These are phyloP conservation scores for Mesoligia furuncula DNA, from an alignment of 2,888 invertebrate species.

Conservation along the genomic window DNA sequence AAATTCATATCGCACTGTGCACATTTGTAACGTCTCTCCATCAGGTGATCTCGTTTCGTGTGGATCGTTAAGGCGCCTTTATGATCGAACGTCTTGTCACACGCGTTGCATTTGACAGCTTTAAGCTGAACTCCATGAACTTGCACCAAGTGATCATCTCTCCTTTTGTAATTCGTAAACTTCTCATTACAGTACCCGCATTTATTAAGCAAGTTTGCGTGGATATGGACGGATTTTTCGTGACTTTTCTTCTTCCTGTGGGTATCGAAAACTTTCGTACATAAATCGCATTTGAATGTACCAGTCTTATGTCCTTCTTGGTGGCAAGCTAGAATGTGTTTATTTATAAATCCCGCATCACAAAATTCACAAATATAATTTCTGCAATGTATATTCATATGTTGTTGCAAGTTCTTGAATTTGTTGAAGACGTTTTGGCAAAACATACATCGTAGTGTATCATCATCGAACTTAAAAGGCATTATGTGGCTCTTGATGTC, in stretches of 20 bases:
- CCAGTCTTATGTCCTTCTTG: constrained; percentile 77
- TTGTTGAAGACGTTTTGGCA: constrained; percentile 58
- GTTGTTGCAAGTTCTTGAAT: constrained; percentile 76
- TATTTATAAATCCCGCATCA: constrained; percentile 79
- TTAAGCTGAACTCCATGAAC: constrained; percentile 75
- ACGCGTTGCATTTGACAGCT: constrained; percentile 76
- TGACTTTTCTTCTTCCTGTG: constrained; percentile 84
- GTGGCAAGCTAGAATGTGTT: constrained; percentile 76
- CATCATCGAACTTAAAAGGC: constrained; percentile 64
- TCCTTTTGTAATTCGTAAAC: constrained; percentile 76
- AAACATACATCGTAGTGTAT: constrained; percentile 57
- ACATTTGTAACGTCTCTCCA: constrained; percentile 79
- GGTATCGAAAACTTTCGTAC: constrained; percentile 87
- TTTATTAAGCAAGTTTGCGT: constrained; percentile 72
- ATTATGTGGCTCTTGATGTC: constrained; percentile 66
- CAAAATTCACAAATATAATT: constrained; percentile 81
- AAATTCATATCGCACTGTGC: constrained; percentile 77
- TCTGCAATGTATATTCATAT: constrained; percentile 82
- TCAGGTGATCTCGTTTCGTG: constrained; percentile 77
- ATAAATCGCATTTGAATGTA: constrained; percentile 78
- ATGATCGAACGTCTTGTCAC: constrained; percentile 74
- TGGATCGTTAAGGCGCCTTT: constrained; percentile 75
- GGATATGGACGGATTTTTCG: constrained; percentile 81
- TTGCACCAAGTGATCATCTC: constrained; percentile 74
- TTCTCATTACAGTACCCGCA: constrained; percentile 80